Conservation (phyloP, 2,113 vertebrate species). For the Hemichromis elongatus region DNA sequence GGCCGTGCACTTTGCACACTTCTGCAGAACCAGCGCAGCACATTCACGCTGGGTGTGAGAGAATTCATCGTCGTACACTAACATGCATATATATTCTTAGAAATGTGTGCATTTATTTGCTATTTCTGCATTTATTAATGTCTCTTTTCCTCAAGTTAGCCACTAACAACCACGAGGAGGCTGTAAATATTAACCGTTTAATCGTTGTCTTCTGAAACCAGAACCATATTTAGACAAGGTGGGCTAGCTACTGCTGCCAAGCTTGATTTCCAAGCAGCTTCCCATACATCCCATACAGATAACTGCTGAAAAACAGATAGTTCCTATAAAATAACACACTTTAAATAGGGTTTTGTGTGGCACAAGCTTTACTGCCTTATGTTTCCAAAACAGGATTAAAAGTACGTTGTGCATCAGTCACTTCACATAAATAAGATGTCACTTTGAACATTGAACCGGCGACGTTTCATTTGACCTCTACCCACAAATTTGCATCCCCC, state of each 20-base stretch:
- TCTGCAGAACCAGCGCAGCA: neutral
- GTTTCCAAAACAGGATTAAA: neutral
- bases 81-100: fast-evolving
- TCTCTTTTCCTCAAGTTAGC: neutral
- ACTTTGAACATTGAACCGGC: neutral
- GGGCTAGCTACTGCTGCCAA: neutral
- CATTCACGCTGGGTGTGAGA: neutral
- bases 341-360: neutral
- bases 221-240: neutral
- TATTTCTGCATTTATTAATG: fast-evolving
- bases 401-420: neutral
- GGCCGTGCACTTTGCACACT: neutral
- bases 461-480: neutral
- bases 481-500: neutral
- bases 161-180: neutral
- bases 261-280: neutral
- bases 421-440: neutral
- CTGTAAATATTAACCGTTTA: neutral
- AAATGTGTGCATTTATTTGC: neutral
- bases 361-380: neutral
- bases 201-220: neutral
- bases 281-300: neutral
- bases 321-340: neutral
- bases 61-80: fast-evolving
- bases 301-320: neutral